Conservation (phyloP, 2,888 invertebrate species). For the Eudasyphora cyanicolor region DNA sequence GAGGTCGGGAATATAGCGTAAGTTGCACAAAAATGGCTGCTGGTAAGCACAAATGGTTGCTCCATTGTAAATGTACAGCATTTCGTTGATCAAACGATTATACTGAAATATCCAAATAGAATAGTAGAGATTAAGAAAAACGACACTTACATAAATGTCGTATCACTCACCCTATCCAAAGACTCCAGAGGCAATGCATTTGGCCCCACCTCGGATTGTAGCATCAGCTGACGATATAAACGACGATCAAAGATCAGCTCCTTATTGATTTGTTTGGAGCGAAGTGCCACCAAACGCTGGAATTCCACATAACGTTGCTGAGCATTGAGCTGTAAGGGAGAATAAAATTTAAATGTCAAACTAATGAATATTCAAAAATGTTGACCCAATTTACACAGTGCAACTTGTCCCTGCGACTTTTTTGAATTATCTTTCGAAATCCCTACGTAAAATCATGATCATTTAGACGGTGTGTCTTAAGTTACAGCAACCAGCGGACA, state of each 20-base stretch:
- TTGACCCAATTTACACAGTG: too few species aligned
- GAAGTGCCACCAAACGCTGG: conserved; percentile 89
- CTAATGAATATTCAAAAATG: too few species aligned
- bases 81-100: conserved; percentile 92
- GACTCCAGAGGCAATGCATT: conserved; percentile 91
- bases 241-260: conserved; percentile 85
- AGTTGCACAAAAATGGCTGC: conserved; percentile 90
- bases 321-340: conserved; percentile 84
- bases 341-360: not conserved
- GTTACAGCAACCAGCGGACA: too few species aligned
- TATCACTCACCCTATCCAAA: conserved; percentile 86
- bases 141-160: not conserved
- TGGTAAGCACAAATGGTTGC: conserved; percentile 92
- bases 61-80: conserved; percentile 92
- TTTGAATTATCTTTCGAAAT: too few species aligned
- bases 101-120: conserved; percentile 82
- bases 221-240: conserved; percentile 87
- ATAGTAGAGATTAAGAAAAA: not conserved
- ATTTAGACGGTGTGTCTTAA: too few species aligned
- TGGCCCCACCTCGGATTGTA: conserved; percentile 90
- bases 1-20: conserved; percentile 89
- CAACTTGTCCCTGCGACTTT: too few species aligned
- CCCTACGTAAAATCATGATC: too few species aligned
- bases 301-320: conserved; percentile 91
- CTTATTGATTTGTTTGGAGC: conserved; percentile 86